Base-by-base conservation (phyloP, 1,140 invertebrate species). In the Drosophila arizonae region DNA sequence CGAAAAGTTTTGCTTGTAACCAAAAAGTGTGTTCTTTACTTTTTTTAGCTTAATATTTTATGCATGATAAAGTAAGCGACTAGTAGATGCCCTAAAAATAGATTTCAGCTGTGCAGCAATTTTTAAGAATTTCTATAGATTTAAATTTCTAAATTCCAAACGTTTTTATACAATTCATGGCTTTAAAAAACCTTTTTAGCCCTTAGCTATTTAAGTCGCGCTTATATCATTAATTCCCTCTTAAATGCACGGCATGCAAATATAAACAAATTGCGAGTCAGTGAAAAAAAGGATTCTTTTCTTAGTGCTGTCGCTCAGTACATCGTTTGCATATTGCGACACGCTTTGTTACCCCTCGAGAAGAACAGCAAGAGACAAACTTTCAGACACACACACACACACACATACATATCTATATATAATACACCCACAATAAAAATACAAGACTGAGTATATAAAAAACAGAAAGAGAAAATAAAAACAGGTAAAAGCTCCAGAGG, bases 401-500 rank as follows among this genome's bases (percentile, higher is more conserved):
- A 3, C 15, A 24, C 36, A 24, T 24, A 41, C 4, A 24, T 3
- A 24, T 24, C 1, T 3, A 24, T 24, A 3, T 24, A 24, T 24
- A 24, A 24, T 15, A 43, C 41, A 43, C 41, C 4, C 41, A 17
- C n/a, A 17, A 39, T 0, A 43, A 17, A 48, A 72, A 45, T 24
- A 24, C 21, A 1, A 24, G 21, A 24, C 21, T 24, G 21, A 24
- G 1, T 24, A 17, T 17, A 48, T 72, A 39, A 64, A 33, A 10
- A 51, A 51, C 11, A 28, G 43, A 43, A 39, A 21, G 1, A 8
- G 54, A n/a, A 36, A n/a, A 11, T 6, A 9, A 28, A 51, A 50
- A 71, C 45, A 58, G 57, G 51, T 58, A 74, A 39, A 39, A 63
- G 71, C 81, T 87, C 73, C 78, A 87, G 63, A 66, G 78, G 80